Evolutionary conservation across 1,140 invertebrate genomes (phyloP).

Genomic region (Rhyzopertha dominica): DNA sequence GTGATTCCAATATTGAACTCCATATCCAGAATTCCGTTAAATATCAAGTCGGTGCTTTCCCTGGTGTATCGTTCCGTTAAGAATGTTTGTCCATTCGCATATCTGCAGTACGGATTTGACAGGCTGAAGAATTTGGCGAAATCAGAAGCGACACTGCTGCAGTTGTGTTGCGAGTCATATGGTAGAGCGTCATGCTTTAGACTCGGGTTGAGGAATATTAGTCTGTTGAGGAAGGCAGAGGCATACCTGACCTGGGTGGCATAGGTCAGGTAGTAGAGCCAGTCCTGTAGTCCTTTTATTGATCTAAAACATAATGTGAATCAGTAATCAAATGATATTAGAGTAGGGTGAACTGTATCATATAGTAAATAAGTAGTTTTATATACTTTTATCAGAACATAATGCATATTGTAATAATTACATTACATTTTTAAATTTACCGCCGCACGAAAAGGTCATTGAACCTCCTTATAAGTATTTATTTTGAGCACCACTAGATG

Average conservation of each 20-base stretch:
- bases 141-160: slow-evolving; percentile 51
- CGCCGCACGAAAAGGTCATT: not conserved
- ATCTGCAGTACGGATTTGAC: slow-evolving; percentile 60
- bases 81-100: slow-evolving; percentile 66
- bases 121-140: too few relatives aligned
- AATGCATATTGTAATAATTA: not conserved
- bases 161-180: slow-evolving; percentile 50
- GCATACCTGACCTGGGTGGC: slow-evolving; percentile 72
- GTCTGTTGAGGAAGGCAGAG: slow-evolving; percentile 63
- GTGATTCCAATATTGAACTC: slow-evolving; percentile 77
- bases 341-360: too few relatives aligned
- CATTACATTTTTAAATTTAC: not conserved
- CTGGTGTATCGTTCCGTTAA: slow-evolving; percentile 67
- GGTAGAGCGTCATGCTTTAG: slow-evolving; percentile 49
- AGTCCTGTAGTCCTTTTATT: slow-evolving; percentile 68
- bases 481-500: too few relatives aligned
- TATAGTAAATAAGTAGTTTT: too few relatives aligned
- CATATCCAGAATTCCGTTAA: slow-evolving; percentile 59
- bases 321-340: not conserved
- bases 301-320: slow-evolving; percentile 48
- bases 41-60: slow-evolving; percentile 55
- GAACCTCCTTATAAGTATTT: not conserved
- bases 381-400: not conserved
- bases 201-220: slow-evolving; percentile 58
- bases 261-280: slow-evolving; percentile 75